phyloP scores from a whole-genome alignment of 2,113 vertebrate species.

The Pelvicachromis taeniatus region DNA sequence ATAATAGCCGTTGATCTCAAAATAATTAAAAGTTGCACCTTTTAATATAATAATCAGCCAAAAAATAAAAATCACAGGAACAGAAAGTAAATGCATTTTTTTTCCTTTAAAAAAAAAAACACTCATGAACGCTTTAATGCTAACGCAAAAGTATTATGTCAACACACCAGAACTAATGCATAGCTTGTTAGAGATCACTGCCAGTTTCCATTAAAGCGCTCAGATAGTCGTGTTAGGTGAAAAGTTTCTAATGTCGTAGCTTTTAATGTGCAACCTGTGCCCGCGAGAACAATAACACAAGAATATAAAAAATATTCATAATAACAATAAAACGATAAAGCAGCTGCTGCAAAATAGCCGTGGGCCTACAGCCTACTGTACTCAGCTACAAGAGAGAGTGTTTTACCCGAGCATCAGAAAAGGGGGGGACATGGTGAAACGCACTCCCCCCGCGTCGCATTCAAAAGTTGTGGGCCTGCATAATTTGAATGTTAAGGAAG shows the following conservation, averaged over 20 bases:
- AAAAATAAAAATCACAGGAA: neutral
- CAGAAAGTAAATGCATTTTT: neutral
- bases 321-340: neutral
- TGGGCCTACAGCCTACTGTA: neutral
- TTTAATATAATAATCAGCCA: neutral
- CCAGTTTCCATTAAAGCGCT: neutral
- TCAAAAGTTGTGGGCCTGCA: conserved; percentile 36
- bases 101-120: neutral
- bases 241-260: neutral
- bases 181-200: conserved; percentile 24
- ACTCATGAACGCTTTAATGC: neutral
- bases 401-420: neutral
- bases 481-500: conserved; percentile 45
- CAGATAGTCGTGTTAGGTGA: neutral
- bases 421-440: neutral
- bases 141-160: conserved; percentile 2
- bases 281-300: neutral
- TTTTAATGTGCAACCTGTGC: neutral
- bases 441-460: conserved; percentile 37
- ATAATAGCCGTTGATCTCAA: neutral
- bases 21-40: neutral
- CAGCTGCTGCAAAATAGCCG: conserved; percentile 10
- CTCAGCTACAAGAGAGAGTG: neutral
- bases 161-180: conserved; percentile 5
- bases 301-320: neutral